A percentile compares a stretch with the other conserved stretches of the same genome.
Conservation (phyloP, 2,888 invertebrate species). For the Coenonympha arcania region DNA sequence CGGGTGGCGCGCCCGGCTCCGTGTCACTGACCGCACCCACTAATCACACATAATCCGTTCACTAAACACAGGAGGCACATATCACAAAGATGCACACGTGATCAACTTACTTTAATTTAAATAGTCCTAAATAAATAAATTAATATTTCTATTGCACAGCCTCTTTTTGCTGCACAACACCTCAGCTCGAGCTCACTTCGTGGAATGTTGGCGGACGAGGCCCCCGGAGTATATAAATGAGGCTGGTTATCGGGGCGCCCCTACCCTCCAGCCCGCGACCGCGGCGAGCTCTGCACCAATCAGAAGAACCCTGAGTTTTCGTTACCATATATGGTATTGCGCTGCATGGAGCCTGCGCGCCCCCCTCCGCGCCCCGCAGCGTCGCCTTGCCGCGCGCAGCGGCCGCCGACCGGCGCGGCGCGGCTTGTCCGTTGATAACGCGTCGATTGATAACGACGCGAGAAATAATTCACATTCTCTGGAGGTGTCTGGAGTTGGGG, state of each 20-base stretch:
- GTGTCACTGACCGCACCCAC: constrained; percentile 69
- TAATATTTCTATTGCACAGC: constrained; percentile 71
- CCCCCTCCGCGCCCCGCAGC: constrained; percentile 37
- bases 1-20: constrained; percentile 40
- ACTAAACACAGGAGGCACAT: constrained; percentile 34
- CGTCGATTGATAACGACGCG: constrained; percentile 59
- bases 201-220: constrained; percentile 67
- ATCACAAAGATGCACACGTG: constrained; percentile 42
- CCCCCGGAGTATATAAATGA: constrained; percentile 73
- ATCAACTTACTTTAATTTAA: constrained; percentile 71
- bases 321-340: constrained; percentile 82
- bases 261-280: constrained; percentile 67
- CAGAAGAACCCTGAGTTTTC: constrained; percentile 59
- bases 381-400: constrained; percentile 31
- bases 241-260: constrained; percentile 70
- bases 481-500: too few species aligned
- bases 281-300: constrained; percentile 73
- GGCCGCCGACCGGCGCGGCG: constrained; percentile 23
- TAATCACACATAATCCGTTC: constrained; percentile 35
- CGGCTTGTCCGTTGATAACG: constrained; percentile 40
- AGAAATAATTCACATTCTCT: too few species aligned
- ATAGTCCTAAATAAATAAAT: constrained; percentile 74
- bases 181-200: constrained; percentile 68
- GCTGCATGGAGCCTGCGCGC: constrained; percentile 71
- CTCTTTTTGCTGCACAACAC: constrained; percentile 66